Evolutionary conservation across 2,888 invertebrate species (phyloP), one percentile per base, ranked within the genome.

Genomic region (Anarsia innoxiella): DNA sequence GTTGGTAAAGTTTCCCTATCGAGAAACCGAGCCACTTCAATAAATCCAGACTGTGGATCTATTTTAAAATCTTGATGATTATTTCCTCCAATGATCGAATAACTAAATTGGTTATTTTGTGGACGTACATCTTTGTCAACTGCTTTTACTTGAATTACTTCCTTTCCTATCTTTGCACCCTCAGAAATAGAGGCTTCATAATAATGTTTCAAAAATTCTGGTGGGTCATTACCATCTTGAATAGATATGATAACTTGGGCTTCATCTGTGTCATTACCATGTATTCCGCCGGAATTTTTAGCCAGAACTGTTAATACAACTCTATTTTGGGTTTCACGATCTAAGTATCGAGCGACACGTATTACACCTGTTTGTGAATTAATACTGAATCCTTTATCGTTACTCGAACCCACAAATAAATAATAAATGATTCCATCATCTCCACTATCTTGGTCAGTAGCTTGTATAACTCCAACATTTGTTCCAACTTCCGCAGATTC

Each of bases 191-290:
- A 88, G 0, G 93, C 89, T 57, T 93, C 91, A 66, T 97, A 97
- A 12, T 88, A 66, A 32, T 87, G 87, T 56, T 92, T 89, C n/a
- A 91, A 73, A 66, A 98, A 98, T 66, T 95, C 94, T 0, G 97
- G 97, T 1, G 97, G 96, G 80, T 97, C 97, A 65, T 97, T 97
- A 12, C 97, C 97, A 69, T 97, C 97, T 78, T 96, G 95, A 45
- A 98, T 94, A 0, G 94, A 93, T 44, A 98, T 92, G 31, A 95
- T 93, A 0, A 98, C 94, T 75, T 95, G 95, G 2, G 97, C 97
- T 76, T 95, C 96, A 63, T 96, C 97, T 0, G 96, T 97, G 59
- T 97, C 97, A 65, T 97, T 96, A 2, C 97, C 97, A 25, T 92
- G 88, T 50, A 98, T 96, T 11, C 96, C 94, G 9, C 97, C 97